Conservation (phyloP, 2,797 vertebrate species). For the Prunella strophiata region DNA sequence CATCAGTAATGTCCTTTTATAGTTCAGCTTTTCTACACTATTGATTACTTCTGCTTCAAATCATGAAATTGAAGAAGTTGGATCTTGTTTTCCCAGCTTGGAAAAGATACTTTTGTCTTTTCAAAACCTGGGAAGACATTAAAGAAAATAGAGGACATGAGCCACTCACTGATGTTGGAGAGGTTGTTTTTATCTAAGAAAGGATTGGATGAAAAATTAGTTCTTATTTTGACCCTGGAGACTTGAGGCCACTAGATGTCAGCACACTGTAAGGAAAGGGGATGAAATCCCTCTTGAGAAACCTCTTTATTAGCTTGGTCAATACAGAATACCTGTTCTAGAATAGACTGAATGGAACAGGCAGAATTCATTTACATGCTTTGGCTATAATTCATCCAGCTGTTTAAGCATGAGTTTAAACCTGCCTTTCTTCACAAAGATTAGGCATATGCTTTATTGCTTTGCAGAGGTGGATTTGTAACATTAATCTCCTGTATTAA, state of each 20-base stretch:
- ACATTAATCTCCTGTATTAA: not conserved
- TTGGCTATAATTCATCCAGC: not conserved
- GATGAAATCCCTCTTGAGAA: not conserved
- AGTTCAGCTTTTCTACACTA: not conserved
- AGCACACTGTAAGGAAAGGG: conserved; percentile 28
- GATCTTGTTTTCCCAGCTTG: not conserved
- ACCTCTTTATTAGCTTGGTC: not conserved
- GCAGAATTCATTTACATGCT: not conserved
- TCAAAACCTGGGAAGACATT: not conserved
- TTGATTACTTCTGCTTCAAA: not conserved
- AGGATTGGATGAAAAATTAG: not conserved
- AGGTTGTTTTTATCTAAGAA: not conserved
- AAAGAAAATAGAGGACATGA: not conserved
- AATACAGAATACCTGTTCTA: not conserved
- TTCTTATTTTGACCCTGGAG: not conserved
- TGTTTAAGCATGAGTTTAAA: not conserved
- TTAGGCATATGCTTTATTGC: not conserved
- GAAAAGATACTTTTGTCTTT: not conserved
- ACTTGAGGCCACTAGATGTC: conserved; percentile 73
- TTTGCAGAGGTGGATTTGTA: not conserved
- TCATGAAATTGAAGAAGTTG: not conserved
- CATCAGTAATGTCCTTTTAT: not conserved
- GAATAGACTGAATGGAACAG: not conserved
- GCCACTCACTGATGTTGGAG: not conserved
- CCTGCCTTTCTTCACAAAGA: not conserved